Evolutionary conservation across 2,888 invertebrate species (phyloP).

Genomic region (Gasteruption jaculator): DNA sequence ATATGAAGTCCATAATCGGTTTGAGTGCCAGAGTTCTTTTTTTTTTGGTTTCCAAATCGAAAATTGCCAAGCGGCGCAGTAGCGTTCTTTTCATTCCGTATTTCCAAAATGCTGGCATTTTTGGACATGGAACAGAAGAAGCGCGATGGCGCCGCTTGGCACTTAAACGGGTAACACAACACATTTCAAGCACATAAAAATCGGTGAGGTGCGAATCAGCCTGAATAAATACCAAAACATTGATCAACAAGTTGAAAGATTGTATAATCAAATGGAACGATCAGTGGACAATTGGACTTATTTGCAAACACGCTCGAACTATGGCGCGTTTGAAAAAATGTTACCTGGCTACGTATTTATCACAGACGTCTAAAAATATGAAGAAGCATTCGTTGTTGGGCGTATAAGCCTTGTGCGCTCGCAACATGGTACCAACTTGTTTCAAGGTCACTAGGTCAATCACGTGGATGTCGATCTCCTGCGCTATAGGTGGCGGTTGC

Average conservation of each 20-base stretch:
- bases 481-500: constrained; percentile 78
- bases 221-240: constrained; percentile 5
- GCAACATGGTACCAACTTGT: constrained; percentile 72
- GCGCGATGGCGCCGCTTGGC: too few species aligned
- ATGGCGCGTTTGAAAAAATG: constrained; percentile 8
- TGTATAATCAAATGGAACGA: background rate
- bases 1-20: too few species aligned
- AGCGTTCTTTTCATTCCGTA: too few species aligned
- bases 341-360: constrained; percentile 80
- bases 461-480: constrained; percentile 83
- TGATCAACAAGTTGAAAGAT: background rate
- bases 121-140: too few species aligned
- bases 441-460: constrained; percentile 74
- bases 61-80: too few species aligned
- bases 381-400: constrained; percentile 83
- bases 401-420: constrained; percentile 78
- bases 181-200: too few species aligned
- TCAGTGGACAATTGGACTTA: constrained; percentile 3
- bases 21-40: too few species aligned
- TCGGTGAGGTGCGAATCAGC: too few species aligned
- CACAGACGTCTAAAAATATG: constrained; percentile 78
- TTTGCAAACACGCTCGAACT: constrained; percentile 12
- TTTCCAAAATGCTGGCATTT: too few species aligned
- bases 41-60: too few species aligned
- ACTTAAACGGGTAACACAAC: too few species aligned